These are phyloP conservation scores for Cetonia aurata DNA, from an alignment of 2,888 invertebrate genomes.

Conservation along the genomic window DNA sequence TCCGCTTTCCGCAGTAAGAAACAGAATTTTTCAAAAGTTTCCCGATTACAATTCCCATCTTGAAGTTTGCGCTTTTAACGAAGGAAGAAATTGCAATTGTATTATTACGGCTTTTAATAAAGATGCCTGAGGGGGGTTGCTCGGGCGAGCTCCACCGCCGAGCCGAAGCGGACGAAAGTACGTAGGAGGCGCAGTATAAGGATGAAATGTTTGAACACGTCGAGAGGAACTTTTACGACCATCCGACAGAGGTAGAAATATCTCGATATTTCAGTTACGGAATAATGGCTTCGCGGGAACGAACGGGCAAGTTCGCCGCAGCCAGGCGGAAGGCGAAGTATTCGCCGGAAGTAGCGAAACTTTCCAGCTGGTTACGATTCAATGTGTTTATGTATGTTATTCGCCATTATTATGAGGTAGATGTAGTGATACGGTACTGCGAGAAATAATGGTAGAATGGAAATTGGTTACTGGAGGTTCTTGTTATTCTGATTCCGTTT, in stretches of 20 bases:
- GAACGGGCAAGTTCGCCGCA: slow-evolving; percentile 51
- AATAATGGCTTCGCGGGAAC: slow-evolving; percentile 56
- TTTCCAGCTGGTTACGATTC: slow-evolving; percentile 50
- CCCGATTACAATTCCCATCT: slow-evolving; percentile 43
- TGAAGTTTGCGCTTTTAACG: slow-evolving; percentile 41
- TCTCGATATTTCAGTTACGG: slow-evolving; percentile 53
- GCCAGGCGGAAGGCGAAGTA: slow-evolving; percentile 51
- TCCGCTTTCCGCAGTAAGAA: neutral
- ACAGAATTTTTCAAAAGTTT: slow-evolving; percentile 39
- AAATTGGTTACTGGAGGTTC: too few species aligned
- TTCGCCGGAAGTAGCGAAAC: slow-evolving; percentile 50
- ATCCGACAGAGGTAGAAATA: slow-evolving; percentile 50
- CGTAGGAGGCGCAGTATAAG: slow-evolving; percentile 28
- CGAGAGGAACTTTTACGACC: slow-evolving; percentile 15
- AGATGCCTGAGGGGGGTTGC: slow-evolving; percentile 27
- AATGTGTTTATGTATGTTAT: slow-evolving; percentile 43
- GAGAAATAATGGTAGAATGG: neutral
- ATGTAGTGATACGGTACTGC: neutral
- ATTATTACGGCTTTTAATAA: slow-evolving; percentile 42
- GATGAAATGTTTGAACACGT: slow-evolving; percentile 44
- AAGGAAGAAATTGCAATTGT: slow-evolving; percentile 41
- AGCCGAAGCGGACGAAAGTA: slow-evolving; percentile 2
- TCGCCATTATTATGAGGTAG: neutral
- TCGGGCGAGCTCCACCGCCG: too few species aligned
- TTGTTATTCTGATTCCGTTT: too few species aligned